Base-by-base conservation (phyloP, 2,797 vertebrate species). In the Streptopelia turtur region DNA sequence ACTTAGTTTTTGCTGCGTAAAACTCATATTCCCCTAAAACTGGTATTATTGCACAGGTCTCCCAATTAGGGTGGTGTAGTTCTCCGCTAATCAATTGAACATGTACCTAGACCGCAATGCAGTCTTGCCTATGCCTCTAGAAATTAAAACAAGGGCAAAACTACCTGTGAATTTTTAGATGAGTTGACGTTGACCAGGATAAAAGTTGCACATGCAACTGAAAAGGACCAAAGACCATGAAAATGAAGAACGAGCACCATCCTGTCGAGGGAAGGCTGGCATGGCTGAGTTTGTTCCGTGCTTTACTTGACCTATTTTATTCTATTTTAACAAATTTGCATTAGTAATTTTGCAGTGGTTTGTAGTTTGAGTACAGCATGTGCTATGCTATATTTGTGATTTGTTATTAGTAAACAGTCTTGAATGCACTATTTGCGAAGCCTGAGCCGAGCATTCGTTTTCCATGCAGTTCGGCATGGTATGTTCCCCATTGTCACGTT, bases 231-330 rank as follows among this genome's bases (percentile, higher is more conserved):
- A 71, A 55, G 43, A 59, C 45, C 59, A 11, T n/a, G 63, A 91
- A 80, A 87, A 70, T 24, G 3, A 60, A 53, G 49, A 56, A 47
- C 11, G 30, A 75, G 28, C 0, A 1, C 27, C 1, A 1, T 83
- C 41, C 71, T 47, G 33, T 55, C 0, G 1, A 88, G 30, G n/a
- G 47, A 77, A 47, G 64, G 30, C 20, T 47, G 60, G 20, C 49
- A 31, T 11, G 37, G 39, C 24, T 63, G 59, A 59, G 30, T 82
- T 76, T 74, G 13, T 74, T 69, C n/a, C 39, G 16, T 33, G 55
- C 66, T 77, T 94, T 75, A 4, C 22, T 84, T 70, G n/a, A 45
- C 55, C 13, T 33, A 9, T 90, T 90, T 88, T 79, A 53, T 57
- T 83, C 23, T 86, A 21, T 68, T 91, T 89, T 88, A 76, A 52